Conservation (phyloP, 2,888 invertebrate species). For the Cephus rjabovi region DNA sequence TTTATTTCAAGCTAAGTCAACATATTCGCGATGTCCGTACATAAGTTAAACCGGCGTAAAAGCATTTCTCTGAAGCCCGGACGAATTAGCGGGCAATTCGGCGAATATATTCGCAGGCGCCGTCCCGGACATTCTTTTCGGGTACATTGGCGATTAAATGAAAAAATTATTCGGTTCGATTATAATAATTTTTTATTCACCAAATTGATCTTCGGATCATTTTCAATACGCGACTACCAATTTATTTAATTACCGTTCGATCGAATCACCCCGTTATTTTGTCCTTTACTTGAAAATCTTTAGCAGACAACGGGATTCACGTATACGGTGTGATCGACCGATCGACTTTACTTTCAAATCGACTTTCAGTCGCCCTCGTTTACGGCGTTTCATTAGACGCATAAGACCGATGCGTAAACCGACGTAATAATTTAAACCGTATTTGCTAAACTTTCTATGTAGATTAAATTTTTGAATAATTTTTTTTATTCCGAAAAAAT, state of each 20-base stretch:
- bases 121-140: background rate
- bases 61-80: background rate
- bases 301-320: background rate
- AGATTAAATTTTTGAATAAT: background rate
- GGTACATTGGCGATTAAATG: background rate
- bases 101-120: background rate
- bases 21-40: background rate
- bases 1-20: background rate
- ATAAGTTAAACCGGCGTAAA: background rate
- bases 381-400: background rate
- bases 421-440: background rate
- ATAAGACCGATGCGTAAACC: background rate
- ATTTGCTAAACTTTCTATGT: background rate
- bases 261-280: background rate
- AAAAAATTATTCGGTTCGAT: background rate
- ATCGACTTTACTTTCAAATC: background rate
- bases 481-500: background rate
- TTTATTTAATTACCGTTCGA: background rate
- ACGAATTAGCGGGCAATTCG: background rate
- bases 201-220: background rate
- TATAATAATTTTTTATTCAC: background rate
- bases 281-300: background rate
- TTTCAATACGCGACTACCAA: background rate
- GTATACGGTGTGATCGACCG: background rate
- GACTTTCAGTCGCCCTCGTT: background rate